Base-by-base conservation (phyloP, 2,797 vertebrate genomes). In the Streptopelia turtur region DNA sequence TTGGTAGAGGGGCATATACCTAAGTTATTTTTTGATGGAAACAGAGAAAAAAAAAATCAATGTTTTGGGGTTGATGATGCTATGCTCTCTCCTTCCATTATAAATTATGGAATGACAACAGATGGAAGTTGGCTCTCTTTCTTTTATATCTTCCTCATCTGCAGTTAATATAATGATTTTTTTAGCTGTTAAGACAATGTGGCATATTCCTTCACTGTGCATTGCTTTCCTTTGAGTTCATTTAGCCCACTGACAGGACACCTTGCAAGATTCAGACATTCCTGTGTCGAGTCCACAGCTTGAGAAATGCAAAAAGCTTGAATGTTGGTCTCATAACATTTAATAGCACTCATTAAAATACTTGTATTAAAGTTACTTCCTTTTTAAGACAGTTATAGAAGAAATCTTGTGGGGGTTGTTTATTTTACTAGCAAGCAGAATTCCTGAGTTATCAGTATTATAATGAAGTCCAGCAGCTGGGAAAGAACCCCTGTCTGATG, bases 1-100 rank as follows among this genome's bases (percentile, higher is more conserved):
- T 83, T 86, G 60, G 24, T n/a, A 84, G 80, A 63, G 9, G 27
- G n/a, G 5, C 35, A 56, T 47, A 77, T 33, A 85, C 18, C 41
- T 55, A 49, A n/a, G n/a, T 76, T 87, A 83, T 80, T 87, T 83
- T 83, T 52, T 59, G 31, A 47, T 55, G 10, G 63, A 95, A 96
- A 85, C 21, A 80, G 72, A 77, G 3, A 1, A 31, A 71, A 27
- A 39, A 39, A 45, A 56, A 39, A 70, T 60, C 0, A 64, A 8
- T 31, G 23, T 45, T 79, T 87, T 53, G 37, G 39, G 11, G 11
- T 47, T 89, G 81, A 37, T 89, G 35, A 60, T 45, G 8, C 17
- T 79, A 33, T n/a, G 8, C 61, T 86, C 7, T 57, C 31, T 90
- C 11, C 23, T 76, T 85, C 53, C 78, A 8, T 87, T 92, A 53